phyloP scores from a whole-genome alignment of 2,888 invertebrate genomes.

The Periphyllus acericola region DNA sequence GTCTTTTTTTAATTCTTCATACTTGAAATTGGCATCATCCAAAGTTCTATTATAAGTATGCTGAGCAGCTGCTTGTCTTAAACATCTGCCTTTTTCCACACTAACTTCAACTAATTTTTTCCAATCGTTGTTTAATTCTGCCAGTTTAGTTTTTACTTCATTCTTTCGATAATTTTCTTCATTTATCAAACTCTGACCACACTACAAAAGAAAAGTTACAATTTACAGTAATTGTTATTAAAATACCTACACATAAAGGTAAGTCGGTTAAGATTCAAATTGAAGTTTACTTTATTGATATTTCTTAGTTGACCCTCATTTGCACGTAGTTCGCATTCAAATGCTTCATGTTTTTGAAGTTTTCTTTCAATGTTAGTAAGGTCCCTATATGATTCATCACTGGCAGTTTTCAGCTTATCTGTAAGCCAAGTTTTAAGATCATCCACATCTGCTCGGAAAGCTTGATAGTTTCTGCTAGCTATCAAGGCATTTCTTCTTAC shows the following conservation, averaged over 20 bases:
- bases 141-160: conserved; percentile 76
- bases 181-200: conserved; percentile 78
- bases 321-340: conserved; percentile 92
- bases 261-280: neutral
- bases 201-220: conserved; percentile 66
- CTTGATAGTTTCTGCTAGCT: conserved; percentile 88
- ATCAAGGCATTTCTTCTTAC: conserved; percentile 79
- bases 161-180: conserved; percentile 78
- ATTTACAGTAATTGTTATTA: too few species aligned
- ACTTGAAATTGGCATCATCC: conserved; percentile 87
- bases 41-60: conserved; percentile 80
- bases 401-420: conserved; percentile 90
- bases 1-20: conserved; percentile 84
- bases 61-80: conserved; percentile 90
- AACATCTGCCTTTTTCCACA: conserved; percentile 75
- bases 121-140: conserved; percentile 82
- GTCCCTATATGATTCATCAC: conserved; percentile 92
- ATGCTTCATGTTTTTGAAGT: conserved; percentile 95
- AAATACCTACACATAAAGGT: neutral
- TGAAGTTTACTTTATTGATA: conserved; percentile 75
- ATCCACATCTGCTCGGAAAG: conserved; percentile 91
- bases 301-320: conserved; percentile 91
- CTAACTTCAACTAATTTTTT: conserved; percentile 77
- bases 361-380: conserved; percentile 89
- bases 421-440: conserved; percentile 90